Conservation (phyloP, 2,113 vertebrate species). For the Microtus pennsylvanicus region DNA sequence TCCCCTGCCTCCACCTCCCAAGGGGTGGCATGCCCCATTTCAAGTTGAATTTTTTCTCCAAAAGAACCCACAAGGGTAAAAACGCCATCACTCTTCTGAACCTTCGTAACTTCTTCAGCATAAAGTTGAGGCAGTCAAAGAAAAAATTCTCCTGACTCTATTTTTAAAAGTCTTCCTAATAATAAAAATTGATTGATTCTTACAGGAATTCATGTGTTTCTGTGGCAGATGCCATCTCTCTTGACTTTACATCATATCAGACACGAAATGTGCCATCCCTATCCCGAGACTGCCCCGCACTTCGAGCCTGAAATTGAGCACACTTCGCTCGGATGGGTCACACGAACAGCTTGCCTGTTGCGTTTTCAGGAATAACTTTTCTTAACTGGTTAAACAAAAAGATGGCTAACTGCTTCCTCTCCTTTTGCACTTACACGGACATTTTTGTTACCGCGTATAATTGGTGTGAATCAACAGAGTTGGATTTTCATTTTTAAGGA, state of each 20-base stretch:
- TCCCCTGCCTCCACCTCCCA: neutral
- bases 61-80: neutral
- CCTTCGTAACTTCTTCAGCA: neutral
- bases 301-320: constrained; percentile 88
- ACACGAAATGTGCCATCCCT: constrained; percentile 93
- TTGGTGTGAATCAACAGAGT: constrained; percentile 89
- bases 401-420: constrained; percentile 85
- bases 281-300: constrained; percentile 89
- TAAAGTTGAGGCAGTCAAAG: neutral
- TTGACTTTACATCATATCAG: constrained; percentile 88
- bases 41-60: constrained; percentile 14
- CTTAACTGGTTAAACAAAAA: constrained; percentile 88
- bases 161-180: neutral
- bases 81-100: neutral
- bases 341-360: constrained; percentile 89
- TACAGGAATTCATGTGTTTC: constrained; percentile 83
- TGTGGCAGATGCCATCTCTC: constrained; percentile 87
- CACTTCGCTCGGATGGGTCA: constrained; percentile 82
- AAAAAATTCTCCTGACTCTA: neutral
- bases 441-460: constrained; percentile 89
- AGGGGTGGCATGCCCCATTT: neutral
- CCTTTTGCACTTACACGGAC: constrained; percentile 86
- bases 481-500: constrained; percentile 86
- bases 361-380: constrained; percentile 88
- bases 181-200: constrained; percentile 50